phyloP scores from a whole-genome alignment of 1,140 invertebrate genomes.

The Lineus longissimus region DNA sequence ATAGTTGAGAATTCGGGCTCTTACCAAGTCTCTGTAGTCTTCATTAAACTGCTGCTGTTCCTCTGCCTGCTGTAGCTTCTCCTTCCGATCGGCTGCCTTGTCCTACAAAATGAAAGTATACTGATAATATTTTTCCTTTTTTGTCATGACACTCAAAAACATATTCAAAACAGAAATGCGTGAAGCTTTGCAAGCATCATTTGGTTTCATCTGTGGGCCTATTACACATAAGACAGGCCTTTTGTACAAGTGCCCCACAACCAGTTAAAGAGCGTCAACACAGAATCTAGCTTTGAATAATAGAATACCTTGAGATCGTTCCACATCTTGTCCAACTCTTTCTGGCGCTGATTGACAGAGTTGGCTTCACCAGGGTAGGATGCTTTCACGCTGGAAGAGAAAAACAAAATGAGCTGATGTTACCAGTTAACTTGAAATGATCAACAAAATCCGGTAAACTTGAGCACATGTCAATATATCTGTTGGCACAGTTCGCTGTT shows the following conservation, averaged over 20 bases:
- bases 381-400: conserved; percentile 65
- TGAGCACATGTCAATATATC: no score
- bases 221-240: no score
- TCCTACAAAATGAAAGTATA: conserved; percentile 55
- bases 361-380: conserved; percentile 85
- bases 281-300: no score
- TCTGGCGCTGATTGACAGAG: conserved; percentile 79
- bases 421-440: not conserved
- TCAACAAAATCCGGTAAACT: not conserved
- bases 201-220: no score
- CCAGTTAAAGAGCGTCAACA: no score
- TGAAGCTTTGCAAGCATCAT: not conserved
- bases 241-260: no score
- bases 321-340: conserved; percentile 84
- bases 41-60: conserved; percentile 93
- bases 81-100: conserved; percentile 72
- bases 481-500: no score
- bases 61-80: conserved; percentile 79
- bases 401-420: not conserved
- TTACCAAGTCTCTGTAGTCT: conserved; percentile 70
- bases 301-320: conserved; percentile 68
- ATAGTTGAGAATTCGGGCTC: conserved; percentile 11
- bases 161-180: not conserved
- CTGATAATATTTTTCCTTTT: no score
- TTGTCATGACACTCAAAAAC: no score